A percentile compares a stretch with the other conserved stretches of the same genome.
These are phyloP conservation scores for Carapus acus DNA, from an alignment of 2,797 vertebrate genomes.

Conservation along the genomic window DNA sequence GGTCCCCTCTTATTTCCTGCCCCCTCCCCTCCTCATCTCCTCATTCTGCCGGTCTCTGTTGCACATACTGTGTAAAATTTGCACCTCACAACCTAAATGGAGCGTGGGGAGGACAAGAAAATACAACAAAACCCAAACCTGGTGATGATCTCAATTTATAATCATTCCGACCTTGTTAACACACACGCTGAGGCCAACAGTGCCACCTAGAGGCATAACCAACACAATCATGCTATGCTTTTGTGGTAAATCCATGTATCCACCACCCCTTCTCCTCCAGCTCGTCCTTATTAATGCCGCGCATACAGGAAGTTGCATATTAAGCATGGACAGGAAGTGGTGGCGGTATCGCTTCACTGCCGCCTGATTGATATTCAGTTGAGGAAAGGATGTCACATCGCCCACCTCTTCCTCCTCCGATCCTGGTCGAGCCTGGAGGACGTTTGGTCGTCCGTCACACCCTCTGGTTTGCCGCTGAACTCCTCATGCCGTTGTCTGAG, in stretches of 20 bases:
- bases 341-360: conserved; percentile 8
- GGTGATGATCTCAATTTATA: conserved; percentile 67
- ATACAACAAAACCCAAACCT: conserved; percentile 35
- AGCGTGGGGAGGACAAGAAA: neutral
- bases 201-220: conserved; percentile 63
- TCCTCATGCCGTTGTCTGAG: conserved; percentile 30
- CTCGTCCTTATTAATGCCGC: conserved; percentile 22
- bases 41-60: conserved; percentile 39
- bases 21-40: too few relatives aligned
- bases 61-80: conserved; percentile 58
- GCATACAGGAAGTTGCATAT: conserved; percentile 24
- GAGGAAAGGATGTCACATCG: neutral
- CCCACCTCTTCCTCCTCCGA: conserved; percentile 17
- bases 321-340: conserved; percentile 9
- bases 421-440: conserved; percentile 40
- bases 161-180: conserved; percentile 37
- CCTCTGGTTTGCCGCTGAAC: conserved; percentile 52
- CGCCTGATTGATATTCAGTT: conserved; percentile 9
- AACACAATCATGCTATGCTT: neutral
- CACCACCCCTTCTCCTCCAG: conserved; percentile 1
- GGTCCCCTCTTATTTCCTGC: conserved; percentile 49
- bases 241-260: neutral
- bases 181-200: conserved; percentile 52
- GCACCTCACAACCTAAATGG: conserved; percentile 55
- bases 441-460: conserved; percentile 45